Evolutionary conservation across 2,888 invertebrate species (phyloP), one percentile per base, ranked within the genome.

Genomic region (Phyllotreta cruciferae): DNA sequence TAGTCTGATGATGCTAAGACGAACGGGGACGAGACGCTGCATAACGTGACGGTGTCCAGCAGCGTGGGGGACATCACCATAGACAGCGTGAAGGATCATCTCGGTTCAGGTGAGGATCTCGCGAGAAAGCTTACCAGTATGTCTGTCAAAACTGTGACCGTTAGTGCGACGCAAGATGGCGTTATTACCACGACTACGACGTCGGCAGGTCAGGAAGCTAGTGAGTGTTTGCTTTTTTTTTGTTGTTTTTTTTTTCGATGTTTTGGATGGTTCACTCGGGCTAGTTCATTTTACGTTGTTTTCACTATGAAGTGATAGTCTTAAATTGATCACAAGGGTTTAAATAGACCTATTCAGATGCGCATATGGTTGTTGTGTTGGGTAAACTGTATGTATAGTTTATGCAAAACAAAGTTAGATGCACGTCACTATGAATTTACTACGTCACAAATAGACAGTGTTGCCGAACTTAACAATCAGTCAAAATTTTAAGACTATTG

Each of bases 11-110:
- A 77, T 68, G 74, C 77, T 9, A 71, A 77, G 66, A 79, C 80
- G 66, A 81, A 90, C 84, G 74, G 74, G 9, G 66, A 86, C n/a
- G 62, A 63, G 24, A 72, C 78, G 66, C 71, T 78, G 11, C 81
- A 80, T 64, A 82, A 82, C 67, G 76, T 79, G 71, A 86, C 85
- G 3, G 85, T 84, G 54, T 84, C 82, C 58, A 88, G 86, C 74
- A 88, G 88, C 42, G 85, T 88, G 65, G 94, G 91, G 10, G 96
- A 96, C 82, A 95, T 96, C 78, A 96, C 96, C 3, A 92, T 96
- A 69, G 96, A 97, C 84, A 96, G 95, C 36, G 94, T 96, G 54
- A 90, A 93, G 70, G 95, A 95, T 82, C 95, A 96, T 84, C 85
- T 92, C 64, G 79, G 78, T 66, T 78, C 79, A 63, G 78, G 79